Evolutionary conservation across 2,113 vertebrate species (phyloP).

Genomic region (Athene cunicularia): DNA sequence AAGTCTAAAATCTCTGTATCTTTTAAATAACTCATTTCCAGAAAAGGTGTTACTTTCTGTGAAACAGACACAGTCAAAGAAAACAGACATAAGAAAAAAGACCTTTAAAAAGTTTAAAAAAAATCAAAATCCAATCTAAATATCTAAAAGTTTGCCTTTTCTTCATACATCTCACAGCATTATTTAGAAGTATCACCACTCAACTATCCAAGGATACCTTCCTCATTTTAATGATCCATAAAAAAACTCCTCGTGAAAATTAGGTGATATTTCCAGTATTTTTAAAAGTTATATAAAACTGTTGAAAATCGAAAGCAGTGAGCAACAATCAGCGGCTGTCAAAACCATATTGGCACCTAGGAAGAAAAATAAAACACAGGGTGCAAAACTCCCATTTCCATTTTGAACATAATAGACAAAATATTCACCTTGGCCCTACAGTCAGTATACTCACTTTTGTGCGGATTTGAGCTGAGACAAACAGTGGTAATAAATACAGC

Average conservation of each 20-base stretch:
- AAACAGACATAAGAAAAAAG: neutral
- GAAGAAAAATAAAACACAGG: neutral
- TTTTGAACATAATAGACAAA: neutral
- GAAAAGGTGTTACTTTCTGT: neutral
- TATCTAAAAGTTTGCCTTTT: neutral
- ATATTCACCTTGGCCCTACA: neutral
- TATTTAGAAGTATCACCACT: neutral
- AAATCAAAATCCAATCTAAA: neutral
- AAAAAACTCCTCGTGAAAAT: neutral
- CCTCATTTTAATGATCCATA: neutral
- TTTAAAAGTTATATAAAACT: neutral
- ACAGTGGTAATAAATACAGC: neutral
- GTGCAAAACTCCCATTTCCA: neutral
- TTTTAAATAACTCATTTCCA: neutral
- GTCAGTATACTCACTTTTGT: neutral
- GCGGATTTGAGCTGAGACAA: neutral
- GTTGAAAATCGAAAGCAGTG: neutral
- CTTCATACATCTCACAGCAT: neutral
- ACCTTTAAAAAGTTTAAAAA: neutral
- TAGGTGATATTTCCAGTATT: neutral
- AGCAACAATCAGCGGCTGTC: neutral
- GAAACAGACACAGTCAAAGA: neutral
- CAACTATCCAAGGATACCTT: neutral
- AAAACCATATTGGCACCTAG: neutral
- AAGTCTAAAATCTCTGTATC: neutral